Conservation (phyloP, 53 echinoderm and acorn worm species). For the Glandiceps talaboti region DNA sequence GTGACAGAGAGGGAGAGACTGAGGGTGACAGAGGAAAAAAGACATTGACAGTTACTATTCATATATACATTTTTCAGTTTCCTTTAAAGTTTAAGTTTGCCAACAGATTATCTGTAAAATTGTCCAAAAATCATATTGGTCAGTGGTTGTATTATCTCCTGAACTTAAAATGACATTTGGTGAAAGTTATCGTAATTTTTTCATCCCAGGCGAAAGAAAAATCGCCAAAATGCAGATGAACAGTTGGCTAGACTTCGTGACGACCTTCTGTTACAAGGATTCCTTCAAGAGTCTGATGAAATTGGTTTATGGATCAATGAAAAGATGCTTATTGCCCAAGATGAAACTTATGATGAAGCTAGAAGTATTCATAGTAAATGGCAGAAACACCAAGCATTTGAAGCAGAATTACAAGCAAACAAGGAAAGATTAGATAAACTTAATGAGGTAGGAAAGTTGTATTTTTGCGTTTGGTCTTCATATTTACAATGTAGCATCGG, state of each 20-base stretch:
- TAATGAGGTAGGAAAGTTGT: slow-evolving; percentile 82
- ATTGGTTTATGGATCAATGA: slow-evolving; percentile 80
- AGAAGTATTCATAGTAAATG: slow-evolving; percentile 78
- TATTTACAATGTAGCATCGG: too few species aligned
- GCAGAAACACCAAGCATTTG: slow-evolving; percentile 97
- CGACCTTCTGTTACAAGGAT: slow-evolving; percentile 86
- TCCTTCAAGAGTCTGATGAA: slow-evolving; percentile 94
- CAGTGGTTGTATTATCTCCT: too few species aligned
- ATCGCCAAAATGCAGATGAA: slow-evolving; percentile 78
- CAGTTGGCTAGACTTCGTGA: slow-evolving; percentile 71
- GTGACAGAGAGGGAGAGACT: too few species aligned
- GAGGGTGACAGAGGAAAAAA: too few species aligned
- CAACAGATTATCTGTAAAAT: too few species aligned
- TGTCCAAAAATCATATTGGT: too few species aligned
- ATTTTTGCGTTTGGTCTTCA: too few species aligned
- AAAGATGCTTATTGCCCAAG: slow-evolving; percentile 89
- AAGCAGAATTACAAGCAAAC: slow-evolving; percentile 72
- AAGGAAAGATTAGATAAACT: slow-evolving; percentile 85
- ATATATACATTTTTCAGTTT: too few species aligned
- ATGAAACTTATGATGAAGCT: slow-evolving; percentile 87
- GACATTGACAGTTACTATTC: too few species aligned
- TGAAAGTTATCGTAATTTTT: too few species aligned
- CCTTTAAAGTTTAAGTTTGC: too few species aligned
- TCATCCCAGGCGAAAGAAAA: slow-evolving; percentile 94
- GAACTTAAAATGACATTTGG: too few species aligned